Base-by-base conservation (phyloP, 2,113 vertebrate genomes). In the Plotosus lineatus region DNA sequence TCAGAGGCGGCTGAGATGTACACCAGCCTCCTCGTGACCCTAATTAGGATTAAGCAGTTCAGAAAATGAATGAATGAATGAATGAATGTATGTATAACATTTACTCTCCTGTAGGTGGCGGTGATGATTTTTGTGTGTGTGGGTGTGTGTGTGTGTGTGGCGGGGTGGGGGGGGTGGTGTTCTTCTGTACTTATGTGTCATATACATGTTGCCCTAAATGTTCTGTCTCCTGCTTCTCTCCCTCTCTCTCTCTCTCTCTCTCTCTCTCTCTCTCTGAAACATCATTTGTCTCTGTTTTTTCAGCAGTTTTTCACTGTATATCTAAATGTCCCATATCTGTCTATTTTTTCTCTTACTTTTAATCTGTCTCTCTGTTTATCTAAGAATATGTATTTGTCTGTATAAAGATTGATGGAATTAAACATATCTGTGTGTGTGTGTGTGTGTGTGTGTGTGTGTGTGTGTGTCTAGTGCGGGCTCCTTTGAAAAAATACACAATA, bases 401-500 rank as follows among this genome's bases (percentile, higher is more conserved):
- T 46, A 48, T 46, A n/a, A 65, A 65, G 61, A 65, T 23, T 40
- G 61, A 65, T 65, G 31, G 61, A 65, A 40, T 40, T n/a, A n/a
- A 68, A 68, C 65, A 68, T 12, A 15, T 68, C 9, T 68, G 65
- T 68, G 38, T 75, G 69, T 68, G 51, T 61, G 23, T 36, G 61
- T 58, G 61, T 42, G 28, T 74, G 61, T 48, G n/a, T 66, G 51
- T 79, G 56, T 83, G 44, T 73, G 42, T 74, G 55, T 61, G 65
- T 46, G 40, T 68, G 23, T 23, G 21, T 75, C 74, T 50, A 63
- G 77, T 77, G 77, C 58, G 51, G 72, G 42, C 28, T 74, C 61
- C 15, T 77, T 73, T 82, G 76, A 76, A 46, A 31, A 69, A 63
- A 58, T 46, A 66, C 44, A 85, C 76, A 85, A 82, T 23, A 11